Evolutionary conservation across 2,113 vertebrate genomes (phyloP).

Genomic region (Pungitius pungitius): DNA sequence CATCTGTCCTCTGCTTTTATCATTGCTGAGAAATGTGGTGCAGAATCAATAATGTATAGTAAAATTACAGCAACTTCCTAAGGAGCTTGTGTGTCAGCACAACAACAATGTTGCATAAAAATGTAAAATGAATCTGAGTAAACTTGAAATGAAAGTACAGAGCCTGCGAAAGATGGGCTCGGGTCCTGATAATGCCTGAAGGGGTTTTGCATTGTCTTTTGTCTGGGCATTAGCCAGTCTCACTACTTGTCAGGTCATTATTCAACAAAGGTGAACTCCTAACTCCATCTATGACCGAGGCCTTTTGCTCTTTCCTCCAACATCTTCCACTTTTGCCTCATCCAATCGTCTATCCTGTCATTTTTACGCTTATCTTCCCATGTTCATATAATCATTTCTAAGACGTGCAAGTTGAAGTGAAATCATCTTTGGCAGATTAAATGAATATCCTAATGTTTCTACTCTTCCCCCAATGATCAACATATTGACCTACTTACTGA

Average conservation of each 20-base stretch:
- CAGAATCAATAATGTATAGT: neutral
- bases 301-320: neutral
- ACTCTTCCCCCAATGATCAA: neutral
- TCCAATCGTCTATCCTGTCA: neutral
- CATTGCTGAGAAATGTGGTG: neutral
- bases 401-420: neutral
- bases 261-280: conserved; percentile 1
- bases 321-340: neutral
- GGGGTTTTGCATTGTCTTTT: conserved; percentile 11
- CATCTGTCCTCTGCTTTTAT: neutral
- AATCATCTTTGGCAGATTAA: neutral
- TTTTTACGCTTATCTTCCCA: conserved; percentile 4
- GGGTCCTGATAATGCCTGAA: neutral
- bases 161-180: neutral
- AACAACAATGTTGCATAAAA: neutral
- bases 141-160: neutral
- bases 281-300: neutral
- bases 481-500: neutral
- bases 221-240: neutral
- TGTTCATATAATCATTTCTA: neutral
- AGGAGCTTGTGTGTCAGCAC: neutral
- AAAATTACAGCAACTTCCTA: neutral
- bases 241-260: neutral
- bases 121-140: neutral
- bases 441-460: neutral